phyloP scores from a whole-genome alignment of 1,140 invertebrate species.

The Conus betulinus region DNA sequence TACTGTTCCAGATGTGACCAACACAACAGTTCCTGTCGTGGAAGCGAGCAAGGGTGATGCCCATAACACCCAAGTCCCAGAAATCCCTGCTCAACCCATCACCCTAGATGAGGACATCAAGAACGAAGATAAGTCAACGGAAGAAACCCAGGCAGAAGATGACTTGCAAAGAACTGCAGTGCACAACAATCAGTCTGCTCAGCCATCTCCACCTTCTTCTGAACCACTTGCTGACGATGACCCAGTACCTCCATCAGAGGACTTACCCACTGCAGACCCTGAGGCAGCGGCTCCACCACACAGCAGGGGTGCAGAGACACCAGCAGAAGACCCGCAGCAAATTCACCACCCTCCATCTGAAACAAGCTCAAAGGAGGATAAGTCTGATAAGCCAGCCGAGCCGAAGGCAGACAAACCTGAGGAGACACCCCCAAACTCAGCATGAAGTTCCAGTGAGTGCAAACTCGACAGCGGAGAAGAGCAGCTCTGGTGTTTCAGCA shows the following conservation, averaged over 20 bases:
- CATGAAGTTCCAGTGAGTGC: background rate
- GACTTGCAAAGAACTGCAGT: background rate
- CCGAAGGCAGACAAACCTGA: background rate
- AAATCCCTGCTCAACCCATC: background rate
- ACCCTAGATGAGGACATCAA: background rate
- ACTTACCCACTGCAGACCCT: background rate
- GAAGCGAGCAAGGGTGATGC: too few species aligned
- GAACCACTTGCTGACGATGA: background rate
- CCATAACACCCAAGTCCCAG: background rate
- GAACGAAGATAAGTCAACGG: background rate
- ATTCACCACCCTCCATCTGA: background rate
- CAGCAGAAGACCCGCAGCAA: background rate
- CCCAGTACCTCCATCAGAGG: background rate
- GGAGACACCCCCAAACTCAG: background rate
- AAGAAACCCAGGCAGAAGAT: background rate
- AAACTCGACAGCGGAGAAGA: background rate
- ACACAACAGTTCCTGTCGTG: too few species aligned
- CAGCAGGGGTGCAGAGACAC: background rate
- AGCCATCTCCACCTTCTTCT: background rate
- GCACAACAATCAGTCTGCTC: background rate
- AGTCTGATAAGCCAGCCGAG: background rate
- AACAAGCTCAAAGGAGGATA: background rate
- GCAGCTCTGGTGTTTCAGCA: slow-evolving; percentile 15
- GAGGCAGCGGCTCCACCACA: background rate
- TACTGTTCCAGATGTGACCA: too few species aligned